Percentiles rank a stretch among this genome's conserved stretches.
Conservation (phyloP, 1,140 invertebrate genomes). For the Lasioglossum albipes region DNA sequence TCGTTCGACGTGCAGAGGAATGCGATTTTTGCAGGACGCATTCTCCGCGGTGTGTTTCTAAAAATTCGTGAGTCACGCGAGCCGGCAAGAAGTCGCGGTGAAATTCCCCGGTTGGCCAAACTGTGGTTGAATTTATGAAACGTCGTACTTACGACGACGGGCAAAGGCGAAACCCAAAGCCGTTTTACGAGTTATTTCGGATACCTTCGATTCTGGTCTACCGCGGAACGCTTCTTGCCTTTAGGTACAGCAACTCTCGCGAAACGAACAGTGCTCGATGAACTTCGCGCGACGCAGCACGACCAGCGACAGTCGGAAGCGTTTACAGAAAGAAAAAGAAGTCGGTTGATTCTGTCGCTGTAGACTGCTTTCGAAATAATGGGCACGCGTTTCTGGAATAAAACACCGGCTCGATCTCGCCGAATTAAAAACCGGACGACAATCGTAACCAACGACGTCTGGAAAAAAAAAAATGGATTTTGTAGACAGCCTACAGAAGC, state of each 20-base stretch:
- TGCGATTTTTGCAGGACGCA: not conserved
- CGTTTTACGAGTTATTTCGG: slow-evolving; percentile 23
- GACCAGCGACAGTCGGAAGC: not conserved
- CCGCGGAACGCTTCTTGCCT: not conserved
- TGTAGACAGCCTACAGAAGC: not conserved
- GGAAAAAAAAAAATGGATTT: not conserved
- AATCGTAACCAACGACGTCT: slow-evolving; percentile 22
- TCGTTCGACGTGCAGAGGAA: no score
- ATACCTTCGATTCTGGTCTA: not conserved
- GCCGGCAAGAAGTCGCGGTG: slow-evolving; percentile 25
- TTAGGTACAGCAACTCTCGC: no score
- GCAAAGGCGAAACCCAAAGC: slow-evolving; percentile 2
- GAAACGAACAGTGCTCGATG: not conserved
- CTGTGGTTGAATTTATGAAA: slow-evolving; percentile 39
- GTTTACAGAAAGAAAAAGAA: slow-evolving; percentile 48
- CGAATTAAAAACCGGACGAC: slow-evolving; percentile 35
- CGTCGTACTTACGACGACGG: not conserved
- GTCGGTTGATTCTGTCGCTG: not conserved
- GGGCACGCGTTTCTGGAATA: slow-evolving; percentile 35
- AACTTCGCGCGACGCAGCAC: slow-evolving; percentile 18
- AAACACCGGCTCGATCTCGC: slow-evolving; percentile 31
- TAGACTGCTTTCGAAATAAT: slow-evolving; percentile 44
- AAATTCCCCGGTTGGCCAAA: slow-evolving; percentile 54
- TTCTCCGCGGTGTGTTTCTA: not conserved
- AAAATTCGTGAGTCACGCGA: slow-evolving; percentile 7